Evolutionary conservation across 2,797 vertebrate species (phyloP), one percentile per base, ranked within the genome.

Genomic region (Chloroceryle amazona): DNA sequence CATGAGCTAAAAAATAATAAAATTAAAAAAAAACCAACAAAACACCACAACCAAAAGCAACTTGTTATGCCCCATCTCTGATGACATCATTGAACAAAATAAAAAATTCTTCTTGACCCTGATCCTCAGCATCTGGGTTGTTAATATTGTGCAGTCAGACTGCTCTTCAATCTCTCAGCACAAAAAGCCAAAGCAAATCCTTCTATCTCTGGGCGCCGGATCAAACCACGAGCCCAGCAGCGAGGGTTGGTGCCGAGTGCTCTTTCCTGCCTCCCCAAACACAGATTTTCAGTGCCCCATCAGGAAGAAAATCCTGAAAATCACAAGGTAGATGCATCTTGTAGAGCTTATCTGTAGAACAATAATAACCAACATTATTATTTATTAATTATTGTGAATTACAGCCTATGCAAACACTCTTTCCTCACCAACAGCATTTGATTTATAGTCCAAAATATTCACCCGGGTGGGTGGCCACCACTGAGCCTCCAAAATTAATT

Each of bases 341-440:
- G 49, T 26, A 15, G 13, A 46, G 39, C 8, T 65, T 39, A n/a
- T 6, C 7, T 42, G 4, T 28, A 21, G 6, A 58, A 22, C 2
- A 85, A 28, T 10, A 81, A 42, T 5, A 22, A 39, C 6, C 41
- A 61, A 78, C 25, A 35, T 21, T 29, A 31, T 8, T 25, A 44
- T 54, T 23, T 41, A 42, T 28, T 62, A n/a, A 49, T 18, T n/a
- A 26, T 2, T 22, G 17, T 20, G 23, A 72, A 35, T 72, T 61
- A 44, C 3, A 31, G 33, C 18, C 7, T 3, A 26, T 11, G 15
- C 8, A 5, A 65, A 29, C 47, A 41, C 7, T 49, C 73, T 25
- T 42, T 68, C 14, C 33, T 42, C 28, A 25, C 9, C 1, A 2
- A 5, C 1, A 2, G 4, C 1, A 0, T 22, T 17, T 21, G 1